These are phyloP conservation scores for Morus bassanus DNA, from an alignment of 2,797 vertebrate species.

Conservation along the genomic window DNA sequence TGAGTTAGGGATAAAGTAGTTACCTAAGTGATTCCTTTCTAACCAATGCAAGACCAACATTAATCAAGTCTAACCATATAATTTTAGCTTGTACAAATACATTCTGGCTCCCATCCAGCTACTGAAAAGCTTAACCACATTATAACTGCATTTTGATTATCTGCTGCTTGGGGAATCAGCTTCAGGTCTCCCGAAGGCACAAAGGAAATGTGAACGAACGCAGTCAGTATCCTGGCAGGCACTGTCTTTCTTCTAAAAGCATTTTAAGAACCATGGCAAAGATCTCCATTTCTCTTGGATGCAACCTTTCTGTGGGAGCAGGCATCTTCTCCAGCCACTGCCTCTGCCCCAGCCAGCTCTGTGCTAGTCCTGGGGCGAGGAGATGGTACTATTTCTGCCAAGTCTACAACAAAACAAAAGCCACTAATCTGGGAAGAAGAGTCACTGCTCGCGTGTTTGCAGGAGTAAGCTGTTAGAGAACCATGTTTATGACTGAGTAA, in stretches of 20 bases:
- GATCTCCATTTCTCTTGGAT: background rate
- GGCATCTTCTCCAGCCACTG: background rate
- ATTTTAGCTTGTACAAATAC: background rate
- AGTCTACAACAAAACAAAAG: background rate
- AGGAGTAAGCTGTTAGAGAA: background rate
- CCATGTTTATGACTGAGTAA: background rate
- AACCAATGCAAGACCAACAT: background rate
- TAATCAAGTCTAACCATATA: background rate
- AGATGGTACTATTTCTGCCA: background rate
- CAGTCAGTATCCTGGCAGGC: background rate
- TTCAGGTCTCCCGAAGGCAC: background rate
- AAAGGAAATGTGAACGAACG: background rate
- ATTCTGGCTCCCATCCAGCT: background rate
- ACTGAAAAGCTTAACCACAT: background rate
- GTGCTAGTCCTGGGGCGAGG: background rate
- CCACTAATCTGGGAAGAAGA: background rate
- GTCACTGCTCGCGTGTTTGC: rapidly evolving
- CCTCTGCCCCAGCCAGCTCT: background rate
- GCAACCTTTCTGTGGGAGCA: background rate
- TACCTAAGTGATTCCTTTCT: background rate
- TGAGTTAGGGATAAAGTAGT: background rate
- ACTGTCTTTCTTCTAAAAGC: background rate
- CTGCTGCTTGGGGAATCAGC: background rate
- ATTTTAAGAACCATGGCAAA: background rate
- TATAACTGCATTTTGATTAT: background rate